These are phyloP conservation scores for Hypomecis punctinalis DNA, from an alignment of 2,888 invertebrate species.

Conservation along the genomic window DNA sequence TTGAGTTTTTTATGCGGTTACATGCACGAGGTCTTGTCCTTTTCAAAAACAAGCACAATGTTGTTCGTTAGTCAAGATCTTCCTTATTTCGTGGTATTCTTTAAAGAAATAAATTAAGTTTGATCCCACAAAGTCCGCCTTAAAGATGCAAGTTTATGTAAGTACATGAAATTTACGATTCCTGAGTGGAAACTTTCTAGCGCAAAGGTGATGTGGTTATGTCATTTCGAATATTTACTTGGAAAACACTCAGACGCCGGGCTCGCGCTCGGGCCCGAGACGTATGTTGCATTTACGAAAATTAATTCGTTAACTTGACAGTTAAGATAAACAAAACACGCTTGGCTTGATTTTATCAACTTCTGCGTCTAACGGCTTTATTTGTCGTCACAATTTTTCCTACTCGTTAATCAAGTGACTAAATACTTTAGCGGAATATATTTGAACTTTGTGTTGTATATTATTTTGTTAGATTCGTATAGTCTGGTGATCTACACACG, in stretches of 20 bases:
- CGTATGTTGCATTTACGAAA: conserved; percentile 20
- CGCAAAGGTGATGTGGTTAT: conserved; percentile 51
- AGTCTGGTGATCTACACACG: no score
- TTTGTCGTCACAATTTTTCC: conserved; percentile 10
- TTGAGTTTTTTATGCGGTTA: conserved; percentile 55
- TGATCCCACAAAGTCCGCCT: conserved; percentile 63
- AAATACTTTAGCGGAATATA: not conserved
- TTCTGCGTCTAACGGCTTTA: conserved; percentile 21
- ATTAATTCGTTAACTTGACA: conserved; percentile 38
- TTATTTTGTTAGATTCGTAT: no score
- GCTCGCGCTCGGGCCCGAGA: conserved; percentile 7
- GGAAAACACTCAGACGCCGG: conserved; percentile 25
- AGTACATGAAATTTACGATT: conserved; percentile 66
- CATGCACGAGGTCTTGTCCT: conserved; percentile 47
- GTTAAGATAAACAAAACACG: conserved; percentile 35
- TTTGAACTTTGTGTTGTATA: not conserved
- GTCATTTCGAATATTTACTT: conserved; percentile 36
- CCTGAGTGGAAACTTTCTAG: conserved; percentile 42
- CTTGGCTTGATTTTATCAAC: conserved; percentile 25
- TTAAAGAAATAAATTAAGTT: conserved; percentile 70
- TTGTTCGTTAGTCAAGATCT: conserved; percentile 43
- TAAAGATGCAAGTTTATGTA: conserved; percentile 72
- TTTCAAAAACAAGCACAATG: conserved; percentile 49
- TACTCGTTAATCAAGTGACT: not conserved
- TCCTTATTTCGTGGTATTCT: conserved; percentile 42